Evolutionary conservation across 2,797 vertebrate species (phyloP), one percentile per base, ranked within the genome.

Genomic region (Threskiornis aethiopicus): DNA sequence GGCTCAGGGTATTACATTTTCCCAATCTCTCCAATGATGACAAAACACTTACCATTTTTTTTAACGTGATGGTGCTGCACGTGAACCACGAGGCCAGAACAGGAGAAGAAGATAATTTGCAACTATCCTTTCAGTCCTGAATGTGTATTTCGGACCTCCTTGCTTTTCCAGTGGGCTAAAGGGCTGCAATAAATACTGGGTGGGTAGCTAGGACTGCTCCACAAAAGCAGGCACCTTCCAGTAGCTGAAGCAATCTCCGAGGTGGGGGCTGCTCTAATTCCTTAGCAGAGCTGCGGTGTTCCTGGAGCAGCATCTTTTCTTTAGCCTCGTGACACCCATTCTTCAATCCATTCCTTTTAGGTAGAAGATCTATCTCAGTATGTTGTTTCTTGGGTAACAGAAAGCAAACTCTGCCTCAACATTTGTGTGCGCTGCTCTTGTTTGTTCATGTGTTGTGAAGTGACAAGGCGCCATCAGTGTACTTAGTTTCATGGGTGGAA

Each of bases 261-360:
- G 29, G 10, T 0, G 5, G 7, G 33, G 59, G 3, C 29, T 7
- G 8, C 17, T 46, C 57, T n/a, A 75, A 54, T 0, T 0, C 16
- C 7, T 70, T 26, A 77, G 26, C 29, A 87, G 51, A 47, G 18
- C 15, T 44, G 37, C 6, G 0, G 8, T 33, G 7, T 42, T 75
- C 33, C 42, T 42, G 65, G 20, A 66, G 39, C 31, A 59, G 26
- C 25, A 76, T 10, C 49, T 59, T 10, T 16, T 70, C 44, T n/a
- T 94, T 61, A 78, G 19, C 39, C 35, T 39, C 19, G 9, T 46
- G 19, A n/a, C 15, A 51, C 11, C 4, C 9, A 13, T 16, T 78
- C 65, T 87, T 69, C 72, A 21, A 6, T 19, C n/a, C 6, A 4
- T 84, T 72, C 37, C 8, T 59, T 66, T 49, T 9, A 13, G 46